Base-by-base conservation (phyloP, 2,113 vertebrate genomes). In the Stigmatopora nigra region DNA sequence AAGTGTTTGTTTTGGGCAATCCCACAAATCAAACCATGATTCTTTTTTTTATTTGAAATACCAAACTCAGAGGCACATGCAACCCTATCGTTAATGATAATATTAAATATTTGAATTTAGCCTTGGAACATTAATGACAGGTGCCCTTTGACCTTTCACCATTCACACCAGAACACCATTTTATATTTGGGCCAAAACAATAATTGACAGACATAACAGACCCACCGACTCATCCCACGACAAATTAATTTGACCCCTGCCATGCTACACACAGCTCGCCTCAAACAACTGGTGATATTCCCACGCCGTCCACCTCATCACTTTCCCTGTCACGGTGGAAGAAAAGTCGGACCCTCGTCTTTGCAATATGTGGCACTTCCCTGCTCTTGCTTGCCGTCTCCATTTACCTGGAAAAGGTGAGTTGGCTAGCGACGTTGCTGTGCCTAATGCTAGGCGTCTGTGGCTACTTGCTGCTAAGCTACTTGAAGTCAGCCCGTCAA, bases 371-470 rank as follows among this genome's bases (percentile, higher is more conserved):
- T 67, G 53, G 17, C 25, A 62, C 65, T 22, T 53, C 89, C 1
- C 64, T 66, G 47, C 53, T 81, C 0, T 70, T 65, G 0, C 77
- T 55, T 47, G 76, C 51, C 7, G 48, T 89, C 77, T 89, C 69
- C 44, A 38, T 64, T 22, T 15, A 51, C 4, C 58, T 67, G 68
- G 1, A 41, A 15, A 75, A 85, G 9, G 53, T 78, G 38, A 60
- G 56, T 67, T 74, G 52, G 72, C 73, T 75, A 73, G 36, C 86
- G 14, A 64, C 86, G 58, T 47, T 80, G 16, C 44, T 83, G 38
- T 76, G 72, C 19, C 3, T 71, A 5, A 2, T 49, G 2, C 19
- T 89, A 56, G 82, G 51, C 9, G 64, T 51, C 1, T 78, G 78
- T 13, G 44, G 75, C 19, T 19, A 68, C 20, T 68, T 64, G 49